Evolutionary conservation across 2,888 invertebrate species (phyloP).

Genomic region (Strigamia crassipes): DNA sequence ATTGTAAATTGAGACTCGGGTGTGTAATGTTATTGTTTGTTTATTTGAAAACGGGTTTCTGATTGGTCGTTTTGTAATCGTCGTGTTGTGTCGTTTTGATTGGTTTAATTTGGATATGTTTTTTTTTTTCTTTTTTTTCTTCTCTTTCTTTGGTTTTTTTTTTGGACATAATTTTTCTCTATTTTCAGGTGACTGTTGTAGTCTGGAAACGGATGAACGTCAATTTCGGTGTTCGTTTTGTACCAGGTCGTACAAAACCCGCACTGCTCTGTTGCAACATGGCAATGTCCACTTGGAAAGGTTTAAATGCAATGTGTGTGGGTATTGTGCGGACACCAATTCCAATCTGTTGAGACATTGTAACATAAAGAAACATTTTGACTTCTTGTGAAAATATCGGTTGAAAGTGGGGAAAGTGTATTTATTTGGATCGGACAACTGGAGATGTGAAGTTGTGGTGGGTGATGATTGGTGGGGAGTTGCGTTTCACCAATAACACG

Average conservation of each 20-base stretch:
- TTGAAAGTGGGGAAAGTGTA: background rate
- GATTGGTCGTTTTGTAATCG: background rate
- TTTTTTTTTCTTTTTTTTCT: no score
- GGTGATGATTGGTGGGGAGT: no score
- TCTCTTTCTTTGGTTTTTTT: no score
- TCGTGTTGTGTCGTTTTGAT: no score
- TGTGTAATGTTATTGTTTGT: background rate
- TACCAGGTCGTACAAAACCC: background rate
- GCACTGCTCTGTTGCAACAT: conserved; percentile 19
- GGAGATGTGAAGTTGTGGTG: background rate
- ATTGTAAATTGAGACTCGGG: no score
- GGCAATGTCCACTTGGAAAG: conserved; percentile 36
- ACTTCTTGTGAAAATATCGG: background rate
- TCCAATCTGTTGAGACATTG: background rate
- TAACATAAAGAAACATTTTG: background rate
- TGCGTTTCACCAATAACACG: no score
- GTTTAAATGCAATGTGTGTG: conserved; percentile 39
- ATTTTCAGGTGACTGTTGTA: background rate
- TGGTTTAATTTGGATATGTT: background rate
- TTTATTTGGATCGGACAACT: no score
- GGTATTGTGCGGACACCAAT: conserved; percentile 41
- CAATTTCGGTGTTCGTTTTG: background rate
- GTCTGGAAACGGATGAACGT: background rate
- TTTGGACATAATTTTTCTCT: background rate
- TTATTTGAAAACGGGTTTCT: no score